phyloP scores from a whole-genome alignment of 1,140 invertebrate species.

The Sarcophaga bullata region DNA sequence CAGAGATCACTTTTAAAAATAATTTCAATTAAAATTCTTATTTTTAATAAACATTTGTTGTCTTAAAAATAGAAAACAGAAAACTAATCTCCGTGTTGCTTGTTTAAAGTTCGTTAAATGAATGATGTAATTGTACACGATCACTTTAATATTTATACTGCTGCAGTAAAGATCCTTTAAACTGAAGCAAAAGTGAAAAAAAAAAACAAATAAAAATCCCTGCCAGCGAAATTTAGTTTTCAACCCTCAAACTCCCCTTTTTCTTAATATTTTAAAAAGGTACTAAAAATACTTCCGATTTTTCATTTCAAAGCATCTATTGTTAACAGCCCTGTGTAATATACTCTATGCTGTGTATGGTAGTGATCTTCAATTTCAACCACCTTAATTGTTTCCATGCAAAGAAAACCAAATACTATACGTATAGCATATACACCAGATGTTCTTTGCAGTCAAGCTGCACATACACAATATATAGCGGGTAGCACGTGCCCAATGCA shows the following conservation, averaged over 20 bases:
- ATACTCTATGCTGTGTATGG: neutral
- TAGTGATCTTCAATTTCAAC: conserved; percentile 37
- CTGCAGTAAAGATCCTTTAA: neutral
- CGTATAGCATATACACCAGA: conserved; percentile 21
- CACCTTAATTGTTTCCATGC: conserved; percentile 30
- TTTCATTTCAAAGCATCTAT: conserved; percentile 26
- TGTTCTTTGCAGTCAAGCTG: conserved; percentile 29
- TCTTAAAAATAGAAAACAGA: neutral
- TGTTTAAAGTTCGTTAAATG: conserved; percentile 55
- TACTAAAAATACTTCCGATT: conserved; percentile 31
- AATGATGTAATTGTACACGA: conserved; percentile 63
- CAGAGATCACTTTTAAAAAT: neutral
- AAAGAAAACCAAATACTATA: neutral
- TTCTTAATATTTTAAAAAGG: neutral
- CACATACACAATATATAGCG: conserved; percentile 14
- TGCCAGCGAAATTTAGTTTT: conserved; percentile 23
- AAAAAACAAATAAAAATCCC: conserved; percentile 39
- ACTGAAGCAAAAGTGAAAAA: neutral
- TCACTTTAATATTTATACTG: conserved; percentile 57
- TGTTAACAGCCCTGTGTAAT: neutral
- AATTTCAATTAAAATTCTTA: neutral
- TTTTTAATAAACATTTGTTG: conserved; percentile 13
- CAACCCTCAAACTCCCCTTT: conserved; percentile 39
- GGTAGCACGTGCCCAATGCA: conserved; percentile 34
- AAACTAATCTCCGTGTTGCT: conserved; percentile 51